Percentiles rank a stretch among this genome's conserved stretches.
phyloP scores from a whole-genome alignment of 2,888 invertebrate genomes.

The Limnephilus auricula region DNA sequence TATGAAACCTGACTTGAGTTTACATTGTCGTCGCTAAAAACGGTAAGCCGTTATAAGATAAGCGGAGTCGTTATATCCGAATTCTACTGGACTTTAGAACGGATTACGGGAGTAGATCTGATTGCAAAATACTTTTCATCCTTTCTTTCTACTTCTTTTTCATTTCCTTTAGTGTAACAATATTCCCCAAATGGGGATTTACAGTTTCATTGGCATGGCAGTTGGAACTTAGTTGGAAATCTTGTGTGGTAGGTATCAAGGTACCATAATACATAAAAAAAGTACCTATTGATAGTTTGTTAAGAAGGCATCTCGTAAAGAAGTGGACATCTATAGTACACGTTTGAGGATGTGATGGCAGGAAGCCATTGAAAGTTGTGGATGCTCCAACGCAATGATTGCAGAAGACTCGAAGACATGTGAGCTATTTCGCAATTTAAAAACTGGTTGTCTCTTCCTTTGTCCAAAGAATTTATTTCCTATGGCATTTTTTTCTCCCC shows the following conservation, averaged over 20 bases:
- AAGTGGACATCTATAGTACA: background rate
- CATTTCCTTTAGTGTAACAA: too few species aligned
- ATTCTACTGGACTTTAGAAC: too few species aligned
- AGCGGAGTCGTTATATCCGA: too few species aligned
- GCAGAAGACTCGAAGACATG: background rate
- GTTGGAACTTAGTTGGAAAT: background rate
- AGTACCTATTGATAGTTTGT: too few species aligned
- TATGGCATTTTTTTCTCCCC: background rate
- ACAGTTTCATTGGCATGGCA: too few species aligned
- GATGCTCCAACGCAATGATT: background rate
- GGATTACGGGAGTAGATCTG: background rate
- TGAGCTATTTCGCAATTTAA: constrained; percentile 7
- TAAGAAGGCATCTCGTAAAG: background rate
- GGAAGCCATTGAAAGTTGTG: constrained; percentile 30
- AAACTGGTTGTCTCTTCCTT: constrained; percentile 51
- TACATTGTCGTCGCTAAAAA: too few species aligned
- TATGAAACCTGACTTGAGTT: too few species aligned
- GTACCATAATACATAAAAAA: too few species aligned
- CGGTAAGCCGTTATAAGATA: too few species aligned
- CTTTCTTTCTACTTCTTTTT: background rate
- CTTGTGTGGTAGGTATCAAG: background rate
- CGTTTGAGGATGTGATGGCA: constrained; percentile 13
- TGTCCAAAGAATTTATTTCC: constrained; percentile 23
- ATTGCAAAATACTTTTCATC: background rate
- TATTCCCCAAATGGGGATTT: too few species aligned